These are phyloP conservation scores for Pemphredon lugubris DNA, from an alignment of 2,888 invertebrate genomes.

Conservation along the genomic window DNA sequence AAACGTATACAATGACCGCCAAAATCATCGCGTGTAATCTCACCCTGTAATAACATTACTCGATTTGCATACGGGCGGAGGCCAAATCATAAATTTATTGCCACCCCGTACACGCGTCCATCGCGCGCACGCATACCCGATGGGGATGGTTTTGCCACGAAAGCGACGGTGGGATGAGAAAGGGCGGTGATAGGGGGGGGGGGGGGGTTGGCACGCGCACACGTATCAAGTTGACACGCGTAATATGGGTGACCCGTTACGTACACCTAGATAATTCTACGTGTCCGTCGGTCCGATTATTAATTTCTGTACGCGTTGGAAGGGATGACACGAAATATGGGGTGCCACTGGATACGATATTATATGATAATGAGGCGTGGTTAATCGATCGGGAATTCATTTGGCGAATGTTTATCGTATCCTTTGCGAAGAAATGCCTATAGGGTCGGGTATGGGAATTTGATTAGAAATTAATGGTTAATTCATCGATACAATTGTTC, in stretches of 20 bases:
- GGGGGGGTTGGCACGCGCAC: constrained; percentile 44
- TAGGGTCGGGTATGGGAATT: too few relatives aligned
- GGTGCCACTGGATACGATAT: constrained; percentile 41
- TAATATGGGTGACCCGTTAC: constrained; percentile 57
- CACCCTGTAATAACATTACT: constrained; percentile 74
- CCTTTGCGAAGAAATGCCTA: constrained; percentile 9
- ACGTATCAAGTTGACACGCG: constrained; percentile 57
- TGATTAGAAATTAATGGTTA: too few relatives aligned
- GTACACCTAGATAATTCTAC: constrained; percentile 42
- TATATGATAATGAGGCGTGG: constrained; percentile 59
- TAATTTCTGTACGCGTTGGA: constrained; percentile 56
- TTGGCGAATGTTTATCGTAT: constrained; percentile 27
- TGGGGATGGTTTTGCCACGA: not conserved
- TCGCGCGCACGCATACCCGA: not conserved
- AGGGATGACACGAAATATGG: constrained; percentile 35
- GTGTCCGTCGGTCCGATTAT: constrained; percentile 55
- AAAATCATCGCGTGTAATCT: constrained; percentile 78
- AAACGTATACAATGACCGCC: constrained; percentile 70
- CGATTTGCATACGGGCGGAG: constrained; percentile 75
- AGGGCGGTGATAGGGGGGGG: too few relatives aligned
- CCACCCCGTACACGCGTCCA: constrained; percentile 49
- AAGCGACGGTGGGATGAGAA: not conserved
- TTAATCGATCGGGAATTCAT: constrained; percentile 57
- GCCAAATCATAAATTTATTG: constrained; percentile 76
- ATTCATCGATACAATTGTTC: too few relatives aligned